Evolutionary conservation across 2,797 vertebrate species (phyloP), one percentile per base, ranked within the genome.

Genomic region (Enteromius paludinosus): DNA sequence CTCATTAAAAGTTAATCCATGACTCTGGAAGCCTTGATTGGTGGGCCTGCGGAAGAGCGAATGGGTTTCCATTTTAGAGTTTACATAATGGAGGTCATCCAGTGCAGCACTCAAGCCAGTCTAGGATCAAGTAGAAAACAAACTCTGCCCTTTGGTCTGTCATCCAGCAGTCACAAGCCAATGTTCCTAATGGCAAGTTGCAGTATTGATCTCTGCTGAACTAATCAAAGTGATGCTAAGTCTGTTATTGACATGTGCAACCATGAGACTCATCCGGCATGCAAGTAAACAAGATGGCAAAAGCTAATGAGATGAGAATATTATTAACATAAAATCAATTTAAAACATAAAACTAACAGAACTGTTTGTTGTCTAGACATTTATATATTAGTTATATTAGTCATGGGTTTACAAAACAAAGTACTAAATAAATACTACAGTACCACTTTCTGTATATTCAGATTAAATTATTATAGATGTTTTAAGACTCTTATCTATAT

Each of bases 21-120:
- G 20, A 43, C 41, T 66, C 38, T 62, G n/a, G 5, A 54, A 49
- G 35, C 59, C 73, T n/a, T 64, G 54, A 78, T 65, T 52, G 33
- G 20, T 30, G 30, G 20, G 33, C 25, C 45, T 66, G 78, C 25
- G 84, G 66, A 69, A n/a, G 79, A 76, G 52, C 7, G 28, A 28
- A 74, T 54, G 33, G 25, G 6, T 82, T 76, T 82, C 79, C 75
- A 78, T 76, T 61, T 61, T 35, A 41, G 75, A 66, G 38, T 71
- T 85, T 83, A 82, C 70, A 49, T 71, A 76, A 84, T 25, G 52
- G 25, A 71, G 79, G 79, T 87, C 76, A 72, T 52, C 41, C 74
- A 38, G 49, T 74, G 9, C 68, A 62, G 56, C 28, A 45, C 54
- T 78, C 15, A 54, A 82, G 82, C 62, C 78, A 72, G 62, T 18